Percentiles rank a stretch among this genome's conserved stretches.
These are phyloP conservation scores for Tetropium fuscum DNA, from an alignment of 2,888 invertebrate genomes.

Conservation along the genomic window DNA sequence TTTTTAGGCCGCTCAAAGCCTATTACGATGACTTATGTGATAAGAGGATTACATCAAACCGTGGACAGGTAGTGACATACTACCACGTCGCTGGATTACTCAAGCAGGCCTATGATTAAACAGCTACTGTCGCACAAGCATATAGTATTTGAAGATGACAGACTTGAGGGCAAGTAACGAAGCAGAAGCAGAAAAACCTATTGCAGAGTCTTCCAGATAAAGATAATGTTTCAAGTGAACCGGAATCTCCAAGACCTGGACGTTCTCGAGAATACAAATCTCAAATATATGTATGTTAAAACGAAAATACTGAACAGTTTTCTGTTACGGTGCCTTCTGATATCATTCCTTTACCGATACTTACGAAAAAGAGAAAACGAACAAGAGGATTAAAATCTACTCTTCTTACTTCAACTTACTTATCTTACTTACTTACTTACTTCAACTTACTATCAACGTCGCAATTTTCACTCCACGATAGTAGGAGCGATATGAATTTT, in stretches of 20 bases:
- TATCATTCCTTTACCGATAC: constrained; percentile 2
- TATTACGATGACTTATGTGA: constrained; percentile 22
- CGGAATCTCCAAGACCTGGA: constrained; percentile 5
- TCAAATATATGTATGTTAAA: not conserved
- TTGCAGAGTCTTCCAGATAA: not conserved
- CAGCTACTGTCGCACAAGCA: constrained; percentile 42
- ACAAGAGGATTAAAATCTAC: constrained; percentile 7
- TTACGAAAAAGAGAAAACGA: constrained; percentile 7
- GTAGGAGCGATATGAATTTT: constrained; percentile 1
- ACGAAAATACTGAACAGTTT: not conserved
- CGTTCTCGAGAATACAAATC: constrained; percentile 10
- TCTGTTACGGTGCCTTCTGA: not conserved
- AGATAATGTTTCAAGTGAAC: not conserved
- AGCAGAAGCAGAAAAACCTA: not conserved
- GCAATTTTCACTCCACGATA: constrained; percentile 11
- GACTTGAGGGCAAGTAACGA: not conserved
- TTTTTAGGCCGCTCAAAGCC: constrained; percentile 31
- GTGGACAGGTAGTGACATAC: not conserved
- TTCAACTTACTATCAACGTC: not conserved
- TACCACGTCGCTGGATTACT: not conserved
- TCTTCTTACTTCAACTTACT: constrained; percentile 4
- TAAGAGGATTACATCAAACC: constrained; percentile 20
- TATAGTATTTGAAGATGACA: constrained; percentile 4
- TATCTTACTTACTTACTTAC: not conserved
- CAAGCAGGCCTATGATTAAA: constrained; percentile 19